phyloP scores from a whole-genome alignment of 2,888 invertebrate species.

The Chelonus formosanus region DNA sequence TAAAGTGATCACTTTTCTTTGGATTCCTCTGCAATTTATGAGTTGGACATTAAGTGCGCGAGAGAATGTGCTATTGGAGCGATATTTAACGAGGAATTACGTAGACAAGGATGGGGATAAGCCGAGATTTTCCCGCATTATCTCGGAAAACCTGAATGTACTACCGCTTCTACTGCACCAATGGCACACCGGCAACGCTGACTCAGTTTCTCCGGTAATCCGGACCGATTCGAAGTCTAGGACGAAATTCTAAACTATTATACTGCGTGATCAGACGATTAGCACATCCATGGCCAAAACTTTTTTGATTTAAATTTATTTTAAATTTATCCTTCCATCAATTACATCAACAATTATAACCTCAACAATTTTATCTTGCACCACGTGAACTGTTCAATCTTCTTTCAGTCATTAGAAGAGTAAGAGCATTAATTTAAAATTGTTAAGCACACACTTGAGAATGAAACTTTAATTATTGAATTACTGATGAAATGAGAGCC shows the following conservation, averaged over 20 bases:
- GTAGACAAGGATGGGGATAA: constrained; percentile 45
- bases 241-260: constrained; percentile 40
- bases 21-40: constrained; percentile 8
- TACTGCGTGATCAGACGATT: constrained; percentile 45
- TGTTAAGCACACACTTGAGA: too few species aligned
- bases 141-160: constrained; percentile 47
- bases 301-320: constrained; percentile 19
- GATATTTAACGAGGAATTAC: constrained; percentile 56
- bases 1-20: too few species aligned
- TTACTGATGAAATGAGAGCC: not conserved
- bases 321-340: not conserved
- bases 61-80: constrained; percentile 26
- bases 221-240: constrained; percentile 35
- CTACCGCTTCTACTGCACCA: constrained; percentile 16
- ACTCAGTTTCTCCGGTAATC: constrained; percentile 52
- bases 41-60: not conserved
- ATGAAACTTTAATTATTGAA: too few species aligned
- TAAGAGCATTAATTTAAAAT: too few species aligned
- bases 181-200: constrained; percentile 39
- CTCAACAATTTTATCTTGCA: too few species aligned
- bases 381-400: too few species aligned
- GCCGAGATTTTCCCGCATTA: constrained; percentile 56
- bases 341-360: too few species aligned
- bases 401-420: too few species aligned
- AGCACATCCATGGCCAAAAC: constrained; percentile 39